Conservation (phyloP, 1,140 invertebrate species). For the Drosophila baimaii region DNA sequence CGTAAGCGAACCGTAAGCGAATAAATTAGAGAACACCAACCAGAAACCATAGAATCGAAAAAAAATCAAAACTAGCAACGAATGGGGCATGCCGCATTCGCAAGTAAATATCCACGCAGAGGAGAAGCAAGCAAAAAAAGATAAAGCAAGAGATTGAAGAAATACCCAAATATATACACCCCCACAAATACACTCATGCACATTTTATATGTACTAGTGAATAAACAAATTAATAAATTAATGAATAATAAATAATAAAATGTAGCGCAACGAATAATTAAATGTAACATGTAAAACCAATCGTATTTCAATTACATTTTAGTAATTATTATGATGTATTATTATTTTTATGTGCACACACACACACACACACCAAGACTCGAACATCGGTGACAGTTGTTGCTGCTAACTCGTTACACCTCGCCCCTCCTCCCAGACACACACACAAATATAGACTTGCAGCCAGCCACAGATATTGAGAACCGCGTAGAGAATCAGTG, state of each 20-base stretch:
- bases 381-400: constrained; percentile 53
- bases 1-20: constrained; percentile 56
- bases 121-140: constrained; percentile 18
- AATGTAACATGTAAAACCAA: constrained; percentile 55
- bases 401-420: constrained; percentile 72
- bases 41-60: constrained; percentile 18
- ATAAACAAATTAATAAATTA: constrained; percentile 53
- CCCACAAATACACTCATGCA: constrained; percentile 48
- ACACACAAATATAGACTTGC: neutral
- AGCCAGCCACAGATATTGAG: constrained; percentile 39
- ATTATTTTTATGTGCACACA: constrained; percentile 73
- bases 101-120: constrained; percentile 6
- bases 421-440: constrained; percentile 46
- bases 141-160: constrained; percentile 18
- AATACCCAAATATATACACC: constrained; percentile 21
- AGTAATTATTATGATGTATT: constrained; percentile 80
- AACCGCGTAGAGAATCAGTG: constrained; percentile 68
- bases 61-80: constrained; percentile 36
- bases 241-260: no score
- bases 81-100: constrained; percentile 61
- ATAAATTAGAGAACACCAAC: constrained; percentile 37
- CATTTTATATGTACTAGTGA: constrained; percentile 73
- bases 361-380: constrained; percentile 47
- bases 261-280: constrained; percentile 49
- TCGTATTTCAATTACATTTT: constrained; percentile 79